A percentile compares a stretch with the other conserved stretches of the same genome.
Conservation (phyloP, 92 coral and sea anemone species). For the Virgularia gustaviana region DNA sequence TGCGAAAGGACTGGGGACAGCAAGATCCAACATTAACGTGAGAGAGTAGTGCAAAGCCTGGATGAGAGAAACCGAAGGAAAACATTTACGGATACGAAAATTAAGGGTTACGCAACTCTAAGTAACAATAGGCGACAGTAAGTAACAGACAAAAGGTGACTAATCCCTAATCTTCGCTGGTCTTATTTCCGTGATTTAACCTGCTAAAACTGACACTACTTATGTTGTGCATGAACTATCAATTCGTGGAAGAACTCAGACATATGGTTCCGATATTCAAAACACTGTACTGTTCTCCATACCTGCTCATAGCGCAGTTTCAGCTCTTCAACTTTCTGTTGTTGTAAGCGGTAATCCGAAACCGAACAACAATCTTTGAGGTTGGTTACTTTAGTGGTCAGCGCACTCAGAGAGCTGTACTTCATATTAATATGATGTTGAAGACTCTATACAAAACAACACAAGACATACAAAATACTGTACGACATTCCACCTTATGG, state of each 20-base stretch:
- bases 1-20: constrained; percentile 78
- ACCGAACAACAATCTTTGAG: constrained; percentile 70
- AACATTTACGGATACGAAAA: no score
- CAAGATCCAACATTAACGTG: constrained; percentile 93
- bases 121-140: neutral
- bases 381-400: constrained; percentile 72
- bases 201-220: no score
- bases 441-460: no score
- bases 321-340: constrained; percentile 78
- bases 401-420: constrained; percentile 71
- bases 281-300: neutral
- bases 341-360: constrained; percentile 70
- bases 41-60: constrained; percentile 95
- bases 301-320: constrained; percentile 97
- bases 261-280: neutral
- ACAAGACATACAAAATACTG: no score
- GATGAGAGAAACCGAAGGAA: neutral
- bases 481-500: no score
- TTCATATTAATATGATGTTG: constrained; percentile 86
- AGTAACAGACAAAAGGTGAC: no score
- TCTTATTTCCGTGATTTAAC: no score
- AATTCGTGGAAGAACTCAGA: no score
- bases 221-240: no score
- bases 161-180: no score
- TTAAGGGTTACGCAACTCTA: no score